Base-by-base conservation (phyloP, 2,797 vertebrate species). In the Poeciliopsis presidionis region DNA sequence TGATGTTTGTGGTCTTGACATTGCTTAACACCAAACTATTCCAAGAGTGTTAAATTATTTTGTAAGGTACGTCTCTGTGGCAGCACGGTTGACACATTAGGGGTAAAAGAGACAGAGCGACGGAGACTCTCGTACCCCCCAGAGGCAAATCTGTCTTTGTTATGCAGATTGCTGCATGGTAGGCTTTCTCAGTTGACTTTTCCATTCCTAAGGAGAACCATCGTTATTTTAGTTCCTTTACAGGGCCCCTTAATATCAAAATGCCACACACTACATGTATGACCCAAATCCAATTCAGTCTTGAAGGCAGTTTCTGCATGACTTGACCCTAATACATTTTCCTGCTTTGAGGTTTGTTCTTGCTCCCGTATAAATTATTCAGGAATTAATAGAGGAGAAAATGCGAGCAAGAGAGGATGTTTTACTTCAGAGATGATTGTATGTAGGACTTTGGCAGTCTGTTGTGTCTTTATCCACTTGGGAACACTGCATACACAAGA, bases 271-370 rank as follows among this genome's bases (percentile, higher is more conserved):
- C 76, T 82, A 84, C 90, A 92, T 45, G 61, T 63, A 74, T 93
- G 90, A 83, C 87, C 91, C 79, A 90, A 90, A 93, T 92, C 77
- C 86, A 79, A 55, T 85, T 86, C 76, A 47, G 80, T 82, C 81
- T 86, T 84, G 75, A 69, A 3, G 81, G 81, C 84, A 74, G 45
- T 87, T 91, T 94, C 90, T 86, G 83, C 84, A 57, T 39, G 79
- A 89, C 88, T 91, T 93, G 92, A 94, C 91, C 91, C 85, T 87
- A 91, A 93, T 94, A 90, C 87, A 88, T 92, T 91, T 90, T 87
- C 84, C 89, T 90, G 88, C 90, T 88, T 90, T 89, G 86, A 90
- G 87, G 88, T 86, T 91, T 71, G 67, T 88, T 81, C 76, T 78
- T 76, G 89, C 85, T 74, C 81, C 79, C 77, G 78, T 83, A 82